Evolutionary conservation across 2,797 vertebrate species (phyloP), one percentile per base, ranked within the genome.

Genomic region (Pantherophis alleghaniensis): DNA sequence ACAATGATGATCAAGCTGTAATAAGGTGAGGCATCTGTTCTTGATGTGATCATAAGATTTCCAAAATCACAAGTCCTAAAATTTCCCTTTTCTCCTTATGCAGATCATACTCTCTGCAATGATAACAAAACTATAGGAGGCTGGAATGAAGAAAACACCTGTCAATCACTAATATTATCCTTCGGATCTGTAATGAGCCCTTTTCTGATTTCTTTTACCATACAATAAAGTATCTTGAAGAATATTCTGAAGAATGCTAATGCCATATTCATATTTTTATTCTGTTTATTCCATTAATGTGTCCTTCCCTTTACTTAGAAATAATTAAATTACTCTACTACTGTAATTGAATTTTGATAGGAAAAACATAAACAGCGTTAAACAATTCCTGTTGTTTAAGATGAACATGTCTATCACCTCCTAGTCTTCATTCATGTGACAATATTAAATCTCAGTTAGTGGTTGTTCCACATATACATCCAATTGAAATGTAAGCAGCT

Each of bases 131-230:
- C 4, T 92, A 53, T 9, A 4, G 22, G 86, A 93, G 3, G 63
- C 51, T 90, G 69, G 91, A 93, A 94, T 18, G 7, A 95, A 92
- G 87, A 96, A 96, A 96, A 93, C 26, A 93, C 55, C 60, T 95
- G 24, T 63, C 88, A 92, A 42, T 0, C n/a, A 51, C 53, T 69
- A 92, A 94, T 91, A 6, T 10, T 88, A 32, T 24, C 28, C 32
- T 86, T 91, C n/a, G 60, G 18, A 74, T 47, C 63, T 88, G 24
- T 60, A 79, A 79, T 55, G 9, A 60, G 26, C 57, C 42, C 16
- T 18, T 24, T 51, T 61, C 59, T 42, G 7, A 11, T 42, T 42
- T 79, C 37, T 59, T 55, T 60, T 57, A 18, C 2, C 11, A 18
- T 32, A 22, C 28, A 26, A 47, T 28, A 32, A 26, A 55, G 42